phyloP scores from a whole-genome alignment of 2,113 vertebrate genomes.

The Menura novaehollandiae region DNA sequence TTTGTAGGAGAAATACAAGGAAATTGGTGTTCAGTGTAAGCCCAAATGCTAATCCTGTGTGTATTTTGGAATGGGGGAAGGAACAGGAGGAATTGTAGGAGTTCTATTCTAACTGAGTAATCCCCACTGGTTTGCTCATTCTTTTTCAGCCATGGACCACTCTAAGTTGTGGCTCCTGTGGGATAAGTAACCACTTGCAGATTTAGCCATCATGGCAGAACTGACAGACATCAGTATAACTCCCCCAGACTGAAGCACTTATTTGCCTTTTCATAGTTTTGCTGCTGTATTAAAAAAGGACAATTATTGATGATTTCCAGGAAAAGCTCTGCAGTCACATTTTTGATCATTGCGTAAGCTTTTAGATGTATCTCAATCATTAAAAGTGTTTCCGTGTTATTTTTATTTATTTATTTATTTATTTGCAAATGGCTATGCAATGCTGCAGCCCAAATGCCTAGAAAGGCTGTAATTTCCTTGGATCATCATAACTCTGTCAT shows the following conservation, averaged over 20 bases:
- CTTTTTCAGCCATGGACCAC: not conserved
- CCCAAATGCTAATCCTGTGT: not conserved
- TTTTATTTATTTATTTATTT: not conserved
- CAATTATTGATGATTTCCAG: not conserved
- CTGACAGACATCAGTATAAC: not conserved
- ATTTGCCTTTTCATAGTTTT: not conserved
- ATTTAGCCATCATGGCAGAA: not conserved
- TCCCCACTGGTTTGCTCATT: not conserved
- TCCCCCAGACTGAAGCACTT: not conserved
- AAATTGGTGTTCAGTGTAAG: not conserved
- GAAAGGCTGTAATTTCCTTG: not conserved
- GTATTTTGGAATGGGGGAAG: not conserved
- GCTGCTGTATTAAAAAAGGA: not conserved
- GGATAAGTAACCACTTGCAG: not conserved
- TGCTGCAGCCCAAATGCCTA: not conserved
- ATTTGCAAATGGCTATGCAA: not conserved
- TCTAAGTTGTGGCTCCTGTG: not conserved
- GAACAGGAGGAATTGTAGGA: not conserved
- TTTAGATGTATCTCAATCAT: not conserved
- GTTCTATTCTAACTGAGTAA: not conserved
- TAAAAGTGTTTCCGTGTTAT: not conserved
- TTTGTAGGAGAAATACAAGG: slow-evolving; percentile 3
- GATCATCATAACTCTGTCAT: not conserved
- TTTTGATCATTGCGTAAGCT: not conserved
- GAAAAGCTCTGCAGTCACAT: not conserved